Evolutionary conservation across 2,113 vertebrate species (phyloP).

Genomic region (Larimichthys polyactis): DNA sequence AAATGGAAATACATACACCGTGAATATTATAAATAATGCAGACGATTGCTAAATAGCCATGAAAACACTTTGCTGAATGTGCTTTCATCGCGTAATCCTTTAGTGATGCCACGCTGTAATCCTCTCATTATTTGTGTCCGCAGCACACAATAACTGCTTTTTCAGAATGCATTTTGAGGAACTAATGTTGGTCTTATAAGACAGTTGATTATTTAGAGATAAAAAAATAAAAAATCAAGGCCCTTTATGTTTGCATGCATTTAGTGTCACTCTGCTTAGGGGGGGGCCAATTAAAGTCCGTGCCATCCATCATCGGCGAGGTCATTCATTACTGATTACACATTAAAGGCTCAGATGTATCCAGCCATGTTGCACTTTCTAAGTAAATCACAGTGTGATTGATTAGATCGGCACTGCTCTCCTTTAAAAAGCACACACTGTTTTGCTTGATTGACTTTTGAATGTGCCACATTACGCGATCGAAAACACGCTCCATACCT

Average conservation of each 20-base stretch:
- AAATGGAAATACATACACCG: neutral
- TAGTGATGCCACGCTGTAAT: constrained; percentile 61
- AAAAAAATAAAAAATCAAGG: neutral
- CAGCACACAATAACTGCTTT: constrained; percentile 43
- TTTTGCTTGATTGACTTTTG: constrained; percentile 40
- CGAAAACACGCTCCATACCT: constrained; percentile 28
- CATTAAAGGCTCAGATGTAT: constrained; percentile 22
- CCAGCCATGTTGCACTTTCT: constrained; percentile 20
- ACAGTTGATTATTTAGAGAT: constrained; percentile 56
- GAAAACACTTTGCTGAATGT: constrained; percentile 42
- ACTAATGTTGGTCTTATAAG: constrained; percentile 42
- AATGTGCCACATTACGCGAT: constrained; percentile 5
- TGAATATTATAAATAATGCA: constrained; percentile 25
- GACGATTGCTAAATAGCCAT: constrained; percentile 32
- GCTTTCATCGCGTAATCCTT: constrained; percentile 67
- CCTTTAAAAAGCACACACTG: constrained; percentile 18
- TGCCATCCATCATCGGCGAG: constrained; percentile 34
- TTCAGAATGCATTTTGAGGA: constrained; percentile 42
- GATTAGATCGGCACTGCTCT: constrained; percentile 21
- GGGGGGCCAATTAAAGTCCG: constrained; percentile 7
- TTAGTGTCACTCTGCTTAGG: constrained; percentile 18
- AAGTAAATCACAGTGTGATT: constrained; percentile 32
- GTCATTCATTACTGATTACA: constrained; percentile 52
- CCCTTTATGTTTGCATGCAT: constrained; percentile 32
- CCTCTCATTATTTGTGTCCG: constrained; percentile 69